phyloP scores from a whole-genome alignment of 2,888 invertebrate genomes.

The Acrobasis suavella region DNA sequence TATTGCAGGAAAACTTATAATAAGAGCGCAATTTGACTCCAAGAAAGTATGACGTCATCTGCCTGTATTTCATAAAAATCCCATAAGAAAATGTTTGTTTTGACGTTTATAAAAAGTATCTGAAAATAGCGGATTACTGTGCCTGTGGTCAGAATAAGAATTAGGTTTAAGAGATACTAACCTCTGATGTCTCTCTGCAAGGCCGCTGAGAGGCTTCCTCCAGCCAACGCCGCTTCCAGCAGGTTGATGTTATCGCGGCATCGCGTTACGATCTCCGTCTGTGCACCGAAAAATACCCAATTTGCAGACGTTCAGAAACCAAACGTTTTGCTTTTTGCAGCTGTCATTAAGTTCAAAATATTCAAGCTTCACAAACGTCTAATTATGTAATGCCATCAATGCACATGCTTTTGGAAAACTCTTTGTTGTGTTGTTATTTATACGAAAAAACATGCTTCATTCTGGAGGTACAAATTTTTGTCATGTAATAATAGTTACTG shows the following conservation, averaged over 20 bases:
- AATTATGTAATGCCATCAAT: slow-evolving; percentile 30
- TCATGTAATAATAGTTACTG: no score
- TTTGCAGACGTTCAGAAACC: slow-evolving; percentile 36
- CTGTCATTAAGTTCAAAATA: background rate
- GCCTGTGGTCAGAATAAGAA: no score
- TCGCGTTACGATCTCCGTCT: slow-evolving; percentile 93
- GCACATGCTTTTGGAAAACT: slow-evolving; percentile 41
- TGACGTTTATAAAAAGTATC: no score
- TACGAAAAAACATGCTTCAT: slow-evolving; percentile 23
- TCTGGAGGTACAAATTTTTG: background rate
- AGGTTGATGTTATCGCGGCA: slow-evolving; percentile 94
- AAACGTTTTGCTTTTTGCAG: slow-evolving; percentile 26
- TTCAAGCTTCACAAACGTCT: slow-evolving; percentile 19
- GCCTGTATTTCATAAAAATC: no score
- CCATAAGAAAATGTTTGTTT: no score
- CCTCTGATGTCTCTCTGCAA: slow-evolving; percentile 84
- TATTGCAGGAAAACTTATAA: no score
- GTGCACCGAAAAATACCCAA: slow-evolving; percentile 60
- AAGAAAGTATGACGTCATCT: no score
- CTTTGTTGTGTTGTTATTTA: background rate
- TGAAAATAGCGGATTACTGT: no score
- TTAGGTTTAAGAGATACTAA: slow-evolving; percentile 50
- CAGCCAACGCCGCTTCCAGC: slow-evolving; percentile 86
- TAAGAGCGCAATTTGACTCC: no score
- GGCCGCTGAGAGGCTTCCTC: slow-evolving; percentile 76